Base-by-base conservation (phyloP, 2,797 vertebrate species). In the Sebastes miniatus region DNA sequence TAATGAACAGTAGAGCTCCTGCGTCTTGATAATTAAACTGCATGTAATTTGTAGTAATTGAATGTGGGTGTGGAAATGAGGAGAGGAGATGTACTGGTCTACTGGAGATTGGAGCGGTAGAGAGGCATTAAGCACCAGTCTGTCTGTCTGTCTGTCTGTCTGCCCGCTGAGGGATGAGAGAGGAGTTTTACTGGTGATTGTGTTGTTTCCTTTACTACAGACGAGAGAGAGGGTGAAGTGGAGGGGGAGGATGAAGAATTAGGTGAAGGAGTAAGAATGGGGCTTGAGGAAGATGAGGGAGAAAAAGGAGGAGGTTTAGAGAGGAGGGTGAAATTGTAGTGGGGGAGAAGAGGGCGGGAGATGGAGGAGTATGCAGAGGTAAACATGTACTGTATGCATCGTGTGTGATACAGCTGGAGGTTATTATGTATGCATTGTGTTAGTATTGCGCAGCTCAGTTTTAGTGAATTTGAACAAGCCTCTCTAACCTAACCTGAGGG, bases 11-110 rank as follows among this genome's bases (percentile, higher is more conserved):
- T 79, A 73, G 73, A 86, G 81, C 77, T 88, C 79, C 82, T 68
- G 59, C 56, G 18, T 76, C 63, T 71, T 87, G 81, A 90, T 89
- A 91, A 93, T 93, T 91, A 90, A 90, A 91, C 88, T 62, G 83
- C 83, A 80, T 90, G 87, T 89, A 78, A 92, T 92, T 88, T 88
- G 78, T 57, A 71, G 83, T 90, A 89, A 93, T 92, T 92, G 77
- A 87, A 89, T 84, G 81, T 83, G 83, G 81, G 83, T 78, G 85
- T 81, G 80, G 69, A 81, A 68, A 81, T 77, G 71, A 74, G 77
- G n/a, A 75, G 80, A 79, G 59, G 81, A 82, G 77, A 86, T 85
- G 77, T 54, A 20, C 66, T 85, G 78, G 81, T 85, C 74, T 57
- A 18, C 66, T 85, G 76, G 81, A 79, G 73, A 81, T 75, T 69